Evolutionary conservation across 2,797 vertebrate species (phyloP).

Genomic region (Clarias pachynema): DNA sequence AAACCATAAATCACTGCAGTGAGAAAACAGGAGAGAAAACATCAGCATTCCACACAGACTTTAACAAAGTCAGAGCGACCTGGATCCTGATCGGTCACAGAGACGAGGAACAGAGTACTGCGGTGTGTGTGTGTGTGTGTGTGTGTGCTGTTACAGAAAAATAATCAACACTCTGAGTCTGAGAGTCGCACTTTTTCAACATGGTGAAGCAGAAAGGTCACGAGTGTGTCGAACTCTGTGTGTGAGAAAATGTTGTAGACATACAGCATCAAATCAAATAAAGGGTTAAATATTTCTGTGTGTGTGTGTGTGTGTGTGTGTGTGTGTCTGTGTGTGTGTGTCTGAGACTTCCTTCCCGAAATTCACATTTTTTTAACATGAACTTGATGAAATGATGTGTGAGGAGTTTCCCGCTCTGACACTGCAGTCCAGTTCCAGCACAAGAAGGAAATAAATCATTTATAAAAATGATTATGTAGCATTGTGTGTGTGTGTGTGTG

Average conservation of each 20-base stretch:
- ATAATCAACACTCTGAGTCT: background rate
- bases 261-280: no score
- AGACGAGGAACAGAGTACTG: background rate
- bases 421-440: background rate
- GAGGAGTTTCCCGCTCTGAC: background rate
- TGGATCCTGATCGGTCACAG: background rate
- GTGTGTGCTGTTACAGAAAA: no score
- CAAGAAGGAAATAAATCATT: background rate
- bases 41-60: background rate
- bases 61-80: background rate
- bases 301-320: conserved; percentile 22
- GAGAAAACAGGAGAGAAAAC: conserved; percentile 32
- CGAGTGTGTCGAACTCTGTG: background rate
- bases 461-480: background rate
- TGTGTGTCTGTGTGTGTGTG: conserved; percentile 2
- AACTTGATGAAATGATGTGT: background rate
- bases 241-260: background rate
- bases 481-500: background rate
- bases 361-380: background rate
- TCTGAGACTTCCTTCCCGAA: background rate
- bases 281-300: background rate
- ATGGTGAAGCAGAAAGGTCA: background rate
- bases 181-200: background rate
- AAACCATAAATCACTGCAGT: conserved; percentile 35
- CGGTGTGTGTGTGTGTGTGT: background rate